Base-by-base conservation (phyloP, 2,888 invertebrate genomes). In the Ypsolopha sequella region DNA sequence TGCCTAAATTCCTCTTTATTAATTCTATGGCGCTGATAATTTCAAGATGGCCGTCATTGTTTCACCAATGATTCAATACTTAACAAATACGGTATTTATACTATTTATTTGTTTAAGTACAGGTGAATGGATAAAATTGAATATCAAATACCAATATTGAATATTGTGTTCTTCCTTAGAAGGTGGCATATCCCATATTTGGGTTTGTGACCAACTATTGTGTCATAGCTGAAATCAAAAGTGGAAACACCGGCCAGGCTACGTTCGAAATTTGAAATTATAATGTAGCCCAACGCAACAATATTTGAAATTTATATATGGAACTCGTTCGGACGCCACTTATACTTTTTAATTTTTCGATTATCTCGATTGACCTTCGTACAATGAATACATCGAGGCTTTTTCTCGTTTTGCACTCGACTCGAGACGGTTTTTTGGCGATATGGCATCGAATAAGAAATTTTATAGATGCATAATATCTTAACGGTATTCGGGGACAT, bases 221-320 rank as follows among this genome's bases (percentile, higher is more conserved):
- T 43, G 11, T 43, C 43, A 13, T 43, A 43, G 41, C 41, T 54
- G 69, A 71, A 74, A 73, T 64, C 65, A 73, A 71, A 70, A 69
- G 70, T 70, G 66, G 72, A 58, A 58, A 44, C 55, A 56, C 61
- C 50, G 54, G 60, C 41, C 51, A 11, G 36, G 41, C 11, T 58
- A 59, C 62, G 60, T 60, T 61, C 66, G 60, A 65, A 76, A 85
- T 85, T 80, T 84, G 68, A 84, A 85, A 84, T 84, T 82, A 72
- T 81, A 85, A 84, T 82, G 69, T 60, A 64, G 62, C 63, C 69
- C 71, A 64, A 60, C 63, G 62, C 60, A 59, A 73, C 75, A 76
- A 80, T 79, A 85, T 85, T 81, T 82, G 81, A 85, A 84, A 84
- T 82, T 80, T 80, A 80, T 80, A 80, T 77, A 76, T 68, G 62